phyloP scores from a whole-genome alignment of 2,888 invertebrate genomes.

The Calameuta idolon region DNA sequence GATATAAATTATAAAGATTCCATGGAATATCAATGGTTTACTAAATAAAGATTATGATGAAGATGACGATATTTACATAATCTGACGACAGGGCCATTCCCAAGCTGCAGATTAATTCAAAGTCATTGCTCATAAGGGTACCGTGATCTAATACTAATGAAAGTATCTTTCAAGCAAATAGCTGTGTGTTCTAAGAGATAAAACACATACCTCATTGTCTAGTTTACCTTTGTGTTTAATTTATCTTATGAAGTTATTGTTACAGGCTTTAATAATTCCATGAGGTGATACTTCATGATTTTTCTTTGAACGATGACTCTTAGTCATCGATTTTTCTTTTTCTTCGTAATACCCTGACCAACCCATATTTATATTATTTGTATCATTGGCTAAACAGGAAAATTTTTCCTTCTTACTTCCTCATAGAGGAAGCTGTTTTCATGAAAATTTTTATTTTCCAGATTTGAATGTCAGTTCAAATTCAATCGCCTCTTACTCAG shows the following conservation, averaged over 20 bases:
- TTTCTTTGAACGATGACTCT: background rate
- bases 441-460: too few species aligned
- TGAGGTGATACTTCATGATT: background rate
- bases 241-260: background rate
- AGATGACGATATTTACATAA: background rate
- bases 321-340: background rate
- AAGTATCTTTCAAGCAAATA: background rate
- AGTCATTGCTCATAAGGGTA: background rate
- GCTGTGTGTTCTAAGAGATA: background rate
- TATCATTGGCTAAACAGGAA: background rate
- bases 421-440: too few species aligned
- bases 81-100: background rate
- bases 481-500: too few species aligned
- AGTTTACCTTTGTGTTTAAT: background rate
- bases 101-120: background rate
- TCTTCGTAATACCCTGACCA: background rate
- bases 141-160: background rate
- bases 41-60: background rate
- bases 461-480: too few species aligned
- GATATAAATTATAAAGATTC: background rate
- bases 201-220: background rate
- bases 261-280: background rate
- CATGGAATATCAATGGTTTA: background rate
- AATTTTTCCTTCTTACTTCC: too few species aligned
- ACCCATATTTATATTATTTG: background rate